Evolutionary conservation across 2,888 invertebrate genomes (phyloP).

Genomic region (Athrips mouffetella): DNA sequence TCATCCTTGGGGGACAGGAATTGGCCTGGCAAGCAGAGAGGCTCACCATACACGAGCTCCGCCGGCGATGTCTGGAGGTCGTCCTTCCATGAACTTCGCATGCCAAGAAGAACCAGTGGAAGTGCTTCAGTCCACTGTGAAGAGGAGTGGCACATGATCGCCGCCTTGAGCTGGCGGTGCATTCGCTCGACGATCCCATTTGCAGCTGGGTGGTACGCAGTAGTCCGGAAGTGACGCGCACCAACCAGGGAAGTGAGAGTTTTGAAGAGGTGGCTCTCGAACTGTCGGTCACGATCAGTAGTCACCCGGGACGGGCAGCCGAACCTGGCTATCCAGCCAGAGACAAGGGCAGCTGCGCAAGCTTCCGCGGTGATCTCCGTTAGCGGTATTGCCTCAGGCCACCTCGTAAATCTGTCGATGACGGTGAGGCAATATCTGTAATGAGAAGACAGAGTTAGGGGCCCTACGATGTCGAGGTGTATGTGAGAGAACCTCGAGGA

Average conservation of each 20-base stretch:
- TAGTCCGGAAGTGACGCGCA: constrained; percentile 33
- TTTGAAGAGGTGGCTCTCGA: background rate
- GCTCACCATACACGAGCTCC: too few species aligned
- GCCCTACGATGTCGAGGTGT: too few species aligned
- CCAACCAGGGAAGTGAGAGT: constrained; percentile 33
- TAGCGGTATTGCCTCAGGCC: background rate
- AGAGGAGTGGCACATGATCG: constrained; percentile 23
- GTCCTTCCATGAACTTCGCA: background rate
- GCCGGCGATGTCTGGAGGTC: background rate
- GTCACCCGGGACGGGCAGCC: too few species aligned
- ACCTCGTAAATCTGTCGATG: background rate
- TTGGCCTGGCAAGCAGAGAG: too few species aligned
- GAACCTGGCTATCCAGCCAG: too few species aligned
- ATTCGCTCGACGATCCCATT: constrained; percentile 29
- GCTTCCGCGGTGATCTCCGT: background rate
- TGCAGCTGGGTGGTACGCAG: constrained; percentile 12
- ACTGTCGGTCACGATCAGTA: too few species aligned
- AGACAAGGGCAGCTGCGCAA: too few species aligned
- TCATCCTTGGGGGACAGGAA: too few species aligned
- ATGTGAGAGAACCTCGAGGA: too few species aligned
- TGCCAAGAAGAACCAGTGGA: background rate
- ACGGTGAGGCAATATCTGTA: background rate
- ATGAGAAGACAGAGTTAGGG: too few species aligned
- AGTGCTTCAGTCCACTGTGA: constrained; percentile 22
- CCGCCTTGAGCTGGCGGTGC: too few species aligned